phyloP scores from a whole-genome alignment of 92 coral and sea anemone genomes.

The Actinernus sp. region DNA sequence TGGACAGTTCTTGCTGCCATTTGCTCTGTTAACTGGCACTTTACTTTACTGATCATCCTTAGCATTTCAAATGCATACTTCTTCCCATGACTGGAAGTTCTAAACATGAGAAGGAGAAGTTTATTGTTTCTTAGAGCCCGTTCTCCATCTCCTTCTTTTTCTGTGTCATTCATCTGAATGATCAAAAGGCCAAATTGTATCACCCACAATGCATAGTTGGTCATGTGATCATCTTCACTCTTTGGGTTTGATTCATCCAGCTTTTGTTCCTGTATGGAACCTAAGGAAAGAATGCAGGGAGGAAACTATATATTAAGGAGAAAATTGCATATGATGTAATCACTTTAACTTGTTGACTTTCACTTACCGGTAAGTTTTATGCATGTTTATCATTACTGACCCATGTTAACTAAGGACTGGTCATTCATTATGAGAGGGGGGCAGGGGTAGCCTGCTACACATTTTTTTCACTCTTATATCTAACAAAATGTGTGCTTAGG shows the following conservation, averaged over 20 bases:
- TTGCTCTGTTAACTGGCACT: conserved; percentile 39
- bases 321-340: too few species aligned
- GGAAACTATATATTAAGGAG: too few species aligned
- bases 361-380: too few species aligned
- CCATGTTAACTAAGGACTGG: too few species aligned
- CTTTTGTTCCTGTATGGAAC: neutral
- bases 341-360: too few species aligned
- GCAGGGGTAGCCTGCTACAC: too few species aligned
- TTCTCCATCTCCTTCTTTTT: conserved; percentile 67
- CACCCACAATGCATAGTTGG: conserved; percentile 41
- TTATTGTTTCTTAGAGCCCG: conserved; percentile 20
- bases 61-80: conserved; percentile 49
- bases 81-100: conserved; percentile 14
- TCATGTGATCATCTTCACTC: conserved; percentile 26
- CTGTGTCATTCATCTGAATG: conserved; percentile 57
- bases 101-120: conserved; percentile 14
- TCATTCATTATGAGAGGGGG: too few species aligned
- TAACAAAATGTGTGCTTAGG: too few species aligned
- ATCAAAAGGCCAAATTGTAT: conserved; percentile 47
- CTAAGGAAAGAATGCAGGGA: neutral
- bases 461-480: too few species aligned
- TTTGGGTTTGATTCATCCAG: neutral
- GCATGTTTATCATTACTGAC: too few species aligned
- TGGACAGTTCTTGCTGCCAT: conserved; percentile 44
- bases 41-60: conserved; percentile 40